Percentiles rank a stretch among this genome's conserved stretches.
Conservation (phyloP, 2,113 vertebrate species). For the Illadopsis cleaveri region DNA sequence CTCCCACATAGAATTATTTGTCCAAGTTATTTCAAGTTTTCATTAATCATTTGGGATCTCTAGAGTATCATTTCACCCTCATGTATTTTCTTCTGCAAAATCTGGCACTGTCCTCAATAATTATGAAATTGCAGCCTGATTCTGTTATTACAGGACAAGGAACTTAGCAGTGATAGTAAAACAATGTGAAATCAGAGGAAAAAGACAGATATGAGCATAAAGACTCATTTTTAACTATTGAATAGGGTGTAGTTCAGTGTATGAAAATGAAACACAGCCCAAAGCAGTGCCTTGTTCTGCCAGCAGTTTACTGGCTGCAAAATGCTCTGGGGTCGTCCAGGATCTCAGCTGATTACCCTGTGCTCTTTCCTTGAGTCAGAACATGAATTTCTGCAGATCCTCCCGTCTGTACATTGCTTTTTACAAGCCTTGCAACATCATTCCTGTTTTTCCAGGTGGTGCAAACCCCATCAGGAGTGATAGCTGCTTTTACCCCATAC, state of each 20-base stretch:
- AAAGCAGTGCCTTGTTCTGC: background rate
- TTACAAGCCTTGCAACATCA: background rate
- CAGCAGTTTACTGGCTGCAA: background rate
- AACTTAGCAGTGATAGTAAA: background rate
- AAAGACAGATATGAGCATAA: background rate
- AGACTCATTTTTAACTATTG: background rate
- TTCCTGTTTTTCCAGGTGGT: background rate
- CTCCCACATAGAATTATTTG: background rate
- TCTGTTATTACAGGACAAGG: background rate
- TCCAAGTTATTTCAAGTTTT: background rate
- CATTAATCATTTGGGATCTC: background rate
- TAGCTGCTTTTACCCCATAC: background rate
- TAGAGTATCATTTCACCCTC: background rate
- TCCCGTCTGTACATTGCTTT: accelerated
- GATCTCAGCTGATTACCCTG: too few relatives aligned
- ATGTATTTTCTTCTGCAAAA: background rate
- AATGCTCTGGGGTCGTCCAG: background rate
- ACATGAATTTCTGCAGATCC: background rate
- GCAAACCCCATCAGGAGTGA: background rate
- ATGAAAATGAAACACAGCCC: background rate
- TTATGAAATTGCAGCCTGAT: background rate
- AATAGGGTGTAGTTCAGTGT: background rate
- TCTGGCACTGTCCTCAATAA: background rate
- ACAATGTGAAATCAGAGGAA: background rate
- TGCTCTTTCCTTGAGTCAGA: background rate